Evolutionary conservation across 1,140 invertebrate species (phyloP).

Genomic region (Bombus terrestris): DNA sequence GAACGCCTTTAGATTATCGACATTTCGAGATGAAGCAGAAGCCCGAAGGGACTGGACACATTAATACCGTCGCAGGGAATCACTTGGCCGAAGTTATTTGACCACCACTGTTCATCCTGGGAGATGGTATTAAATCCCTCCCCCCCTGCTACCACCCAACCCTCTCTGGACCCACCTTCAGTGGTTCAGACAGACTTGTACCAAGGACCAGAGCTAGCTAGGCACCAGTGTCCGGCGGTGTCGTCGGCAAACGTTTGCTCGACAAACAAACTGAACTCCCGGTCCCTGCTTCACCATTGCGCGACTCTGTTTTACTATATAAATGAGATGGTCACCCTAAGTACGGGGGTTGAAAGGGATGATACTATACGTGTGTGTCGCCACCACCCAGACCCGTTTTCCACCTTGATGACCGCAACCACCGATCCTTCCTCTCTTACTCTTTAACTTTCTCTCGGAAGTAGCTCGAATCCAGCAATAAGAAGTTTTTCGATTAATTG

Average conservation of each 20-base stretch:
- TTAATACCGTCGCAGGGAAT: slow-evolving; percentile 79
- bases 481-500: slow-evolving; percentile 40
- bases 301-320: slow-evolving; percentile 75
- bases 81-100: slow-evolving; percentile 81
- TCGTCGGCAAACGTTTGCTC: slow-evolving; percentile 83
- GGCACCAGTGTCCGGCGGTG: slow-evolving; percentile 82
- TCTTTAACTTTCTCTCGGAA: slow-evolving; percentile 24
- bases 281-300: slow-evolving; percentile 70
- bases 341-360: slow-evolving; percentile 71
- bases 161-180: slow-evolving; percentile 58
- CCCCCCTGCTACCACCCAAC: slow-evolving; percentile 49
- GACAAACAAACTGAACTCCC: slow-evolving; percentile 81
- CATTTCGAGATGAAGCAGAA: slow-evolving; percentile 66
- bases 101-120: slow-evolving; percentile 81
- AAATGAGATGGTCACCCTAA: slow-evolving; percentile 77
- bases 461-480: slow-evolving; percentile 37
- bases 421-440: slow-evolving; percentile 63
- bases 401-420: slow-evolving; percentile 62
- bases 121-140: slow-evolving; percentile 81
- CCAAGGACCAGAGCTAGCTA: slow-evolving; percentile 76
- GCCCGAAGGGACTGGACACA: slow-evolving; percentile 73
- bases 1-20: slow-evolving; percentile 62
- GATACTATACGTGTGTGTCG: slow-evolving; percentile 69
- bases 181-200: slow-evolving; percentile 80
- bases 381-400: slow-evolving; percentile 53